phyloP scores from a whole-genome alignment of 2,113 vertebrate genomes.

The Capreolus pygargus region DNA sequence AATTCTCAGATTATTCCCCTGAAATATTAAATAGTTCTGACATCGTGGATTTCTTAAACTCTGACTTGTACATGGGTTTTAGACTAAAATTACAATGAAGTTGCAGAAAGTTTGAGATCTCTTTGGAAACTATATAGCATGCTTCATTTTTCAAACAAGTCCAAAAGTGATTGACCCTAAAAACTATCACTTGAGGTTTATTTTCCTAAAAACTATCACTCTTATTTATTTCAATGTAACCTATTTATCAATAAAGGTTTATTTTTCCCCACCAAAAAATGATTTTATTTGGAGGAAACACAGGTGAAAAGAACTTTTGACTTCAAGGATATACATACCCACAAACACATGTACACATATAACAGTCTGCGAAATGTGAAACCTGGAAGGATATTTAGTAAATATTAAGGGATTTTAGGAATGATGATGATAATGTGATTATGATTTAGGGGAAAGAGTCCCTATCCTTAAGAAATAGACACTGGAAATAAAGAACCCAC shows the following conservation, averaged over 20 bases:
- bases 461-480: not conserved
- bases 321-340: not conserved
- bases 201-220: not conserved
- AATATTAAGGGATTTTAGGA: not conserved
- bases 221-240: not conserved
- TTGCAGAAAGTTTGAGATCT: not conserved
- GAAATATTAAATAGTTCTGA: not conserved
- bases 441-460: not conserved
- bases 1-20: not conserved
- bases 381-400: not conserved
- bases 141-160: not conserved
- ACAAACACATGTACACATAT: not conserved
- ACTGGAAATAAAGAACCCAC: not conserved
- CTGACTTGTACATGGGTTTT: not conserved
- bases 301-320: not conserved
- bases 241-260: not conserved
- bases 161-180: not conserved
- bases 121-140: not conserved
- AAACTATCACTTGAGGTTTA: not conserved
- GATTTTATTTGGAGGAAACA: not conserved
- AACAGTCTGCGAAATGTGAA: not conserved
- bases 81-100: not conserved
- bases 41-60: not conserved
- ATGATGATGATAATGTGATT: not conserved
- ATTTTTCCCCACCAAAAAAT: not conserved